Conservation (phyloP, 2,797 vertebrate species). For the Phyllotis vaccarum region DNA sequence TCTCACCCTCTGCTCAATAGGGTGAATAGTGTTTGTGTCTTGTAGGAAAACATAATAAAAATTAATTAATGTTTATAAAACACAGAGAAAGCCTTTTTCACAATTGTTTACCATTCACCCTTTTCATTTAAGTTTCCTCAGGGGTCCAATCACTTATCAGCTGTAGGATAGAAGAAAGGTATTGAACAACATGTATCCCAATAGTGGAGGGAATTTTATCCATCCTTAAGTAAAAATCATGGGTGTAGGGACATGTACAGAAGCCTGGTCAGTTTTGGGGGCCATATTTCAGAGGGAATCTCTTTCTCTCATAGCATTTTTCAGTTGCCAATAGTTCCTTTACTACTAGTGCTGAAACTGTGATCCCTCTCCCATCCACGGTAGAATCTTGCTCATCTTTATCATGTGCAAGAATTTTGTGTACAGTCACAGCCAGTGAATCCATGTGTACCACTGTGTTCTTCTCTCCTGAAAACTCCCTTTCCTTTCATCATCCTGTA, state of each 20-base stretch:
- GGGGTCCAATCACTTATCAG: conserved; percentile 33
- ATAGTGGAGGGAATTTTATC: conserved; percentile 45
- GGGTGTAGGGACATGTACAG: background rate
- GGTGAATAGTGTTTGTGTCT: conserved; percentile 39
- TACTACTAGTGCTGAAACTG: background rate
- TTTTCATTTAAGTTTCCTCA: conserved; percentile 66
- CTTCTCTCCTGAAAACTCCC: background rate
- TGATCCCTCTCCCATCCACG: background rate
- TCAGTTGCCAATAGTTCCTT: background rate
- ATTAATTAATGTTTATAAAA: conserved; percentile 68
- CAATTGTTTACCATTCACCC: conserved; percentile 60
- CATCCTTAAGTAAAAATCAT: conserved; percentile 50
- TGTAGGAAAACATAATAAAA: background rate
- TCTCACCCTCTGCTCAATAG: conserved; percentile 44
- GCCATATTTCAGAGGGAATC: background rate
- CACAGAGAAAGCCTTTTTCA: background rate
- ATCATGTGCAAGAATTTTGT: background rate
- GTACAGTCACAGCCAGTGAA: background rate
- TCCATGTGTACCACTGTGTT: background rate
- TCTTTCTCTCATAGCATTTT: background rate
- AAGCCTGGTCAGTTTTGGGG: background rate
- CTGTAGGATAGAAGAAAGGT: conserved; percentile 35
- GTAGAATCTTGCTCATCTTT: background rate
- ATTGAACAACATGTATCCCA: background rate
- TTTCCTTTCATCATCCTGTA: background rate